These are phyloP conservation scores for Lerema accius DNA, from an alignment of 1,140 invertebrate species.

Conservation along the genomic window DNA sequence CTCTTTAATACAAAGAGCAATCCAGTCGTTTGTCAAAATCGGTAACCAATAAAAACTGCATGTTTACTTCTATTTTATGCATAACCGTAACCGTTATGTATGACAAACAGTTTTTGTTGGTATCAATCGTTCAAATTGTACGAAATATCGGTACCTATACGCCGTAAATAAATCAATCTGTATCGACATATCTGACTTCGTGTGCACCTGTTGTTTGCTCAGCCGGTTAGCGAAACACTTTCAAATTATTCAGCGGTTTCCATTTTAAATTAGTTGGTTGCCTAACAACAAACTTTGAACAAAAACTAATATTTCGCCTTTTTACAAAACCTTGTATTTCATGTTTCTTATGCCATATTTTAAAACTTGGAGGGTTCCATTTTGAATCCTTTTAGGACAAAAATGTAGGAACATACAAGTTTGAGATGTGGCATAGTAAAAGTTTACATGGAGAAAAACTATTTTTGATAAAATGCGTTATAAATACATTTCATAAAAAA, in stretches of 20 bases:
- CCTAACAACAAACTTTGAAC: no score
- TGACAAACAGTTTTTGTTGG: constrained; percentile 13
- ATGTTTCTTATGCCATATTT: no score
- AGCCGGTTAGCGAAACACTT: constrained; percentile 5
- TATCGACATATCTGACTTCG: constrained; percentile 31
- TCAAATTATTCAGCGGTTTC: constrained; percentile 7
- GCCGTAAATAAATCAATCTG: constrained; percentile 36
- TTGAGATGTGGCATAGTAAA: no score
- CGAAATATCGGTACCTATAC: constrained; percentile 35
- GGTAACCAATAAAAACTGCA: constrained; percentile 8
- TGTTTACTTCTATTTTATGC: constrained; percentile 1
- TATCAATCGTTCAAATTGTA: constrained; percentile 23
- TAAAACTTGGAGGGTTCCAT: no score
- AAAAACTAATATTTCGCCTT: no score
- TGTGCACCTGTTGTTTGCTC: constrained; percentile 35
- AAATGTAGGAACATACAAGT: no score
- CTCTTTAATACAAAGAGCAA: no score
- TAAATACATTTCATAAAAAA: no score
- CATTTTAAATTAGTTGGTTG: constrained; percentile 6
- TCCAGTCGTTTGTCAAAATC: not conserved
- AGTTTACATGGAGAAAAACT: no score
- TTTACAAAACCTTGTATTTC: no score
- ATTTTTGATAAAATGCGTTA: no score
- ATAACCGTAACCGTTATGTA: not conserved
- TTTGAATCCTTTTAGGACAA: no score